Conservation (phyloP, 2,113 vertebrate species). For the Antigone vipio region DNA sequence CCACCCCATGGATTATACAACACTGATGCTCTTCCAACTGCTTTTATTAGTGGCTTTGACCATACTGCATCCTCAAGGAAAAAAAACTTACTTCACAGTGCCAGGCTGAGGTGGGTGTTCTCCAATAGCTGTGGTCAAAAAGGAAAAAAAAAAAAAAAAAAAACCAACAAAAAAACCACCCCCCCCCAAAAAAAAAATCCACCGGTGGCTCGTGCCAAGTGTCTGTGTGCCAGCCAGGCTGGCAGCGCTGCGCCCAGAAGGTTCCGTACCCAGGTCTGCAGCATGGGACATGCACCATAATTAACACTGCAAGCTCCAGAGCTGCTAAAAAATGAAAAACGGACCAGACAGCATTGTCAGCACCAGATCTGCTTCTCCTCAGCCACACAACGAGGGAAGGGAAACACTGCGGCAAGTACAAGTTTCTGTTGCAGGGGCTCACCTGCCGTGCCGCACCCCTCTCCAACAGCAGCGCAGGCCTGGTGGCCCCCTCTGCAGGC, state of each 20-base stretch:
- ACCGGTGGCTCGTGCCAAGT: not conserved
- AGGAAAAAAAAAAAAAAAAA: no score
- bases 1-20: no score
- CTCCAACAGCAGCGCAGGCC: not conserved
- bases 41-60: conserved; percentile 40
- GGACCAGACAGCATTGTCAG: rapidly evolving
- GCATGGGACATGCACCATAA: rapidly evolving
- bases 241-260: not conserved
- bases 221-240: rapidly evolving
- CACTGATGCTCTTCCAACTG: not conserved
- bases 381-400: rapidly evolving
- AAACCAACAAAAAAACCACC: no score
- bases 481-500: rapidly evolving
- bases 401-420: rapidly evolving
- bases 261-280: not conserved
- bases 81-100: not conserved
- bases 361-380: not conserved
- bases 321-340: not conserved
- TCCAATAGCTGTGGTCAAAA: not conserved
- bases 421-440: rapidly evolving
- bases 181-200: not conserved
- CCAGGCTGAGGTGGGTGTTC: not conserved
- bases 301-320: not conserved
- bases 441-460: rapidly evolving
- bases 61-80: not conserved